phyloP scores from a whole-genome alignment of 2,888 invertebrate species.

The Tipula lateralis region DNA sequence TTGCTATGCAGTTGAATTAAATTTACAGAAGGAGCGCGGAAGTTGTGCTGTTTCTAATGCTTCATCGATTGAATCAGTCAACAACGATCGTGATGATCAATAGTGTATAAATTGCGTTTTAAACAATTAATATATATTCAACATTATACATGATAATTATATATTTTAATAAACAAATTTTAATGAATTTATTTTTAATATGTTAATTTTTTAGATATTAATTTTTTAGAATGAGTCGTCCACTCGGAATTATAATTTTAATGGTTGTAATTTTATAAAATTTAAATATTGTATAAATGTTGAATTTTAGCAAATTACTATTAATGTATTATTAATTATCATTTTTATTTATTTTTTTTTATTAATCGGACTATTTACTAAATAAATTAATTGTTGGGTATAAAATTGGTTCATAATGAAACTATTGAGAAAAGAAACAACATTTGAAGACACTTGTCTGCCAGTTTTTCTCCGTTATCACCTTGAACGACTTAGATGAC shows the following conservation, averaged over 20 bases:
- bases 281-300: neutral
- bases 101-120: neutral
- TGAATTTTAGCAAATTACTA: neutral
- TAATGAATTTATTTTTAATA: neutral
- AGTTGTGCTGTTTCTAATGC: conserved; percentile 33
- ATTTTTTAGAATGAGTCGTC: neutral
- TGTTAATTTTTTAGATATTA: neutral
- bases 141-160: neutral
- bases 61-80: conserved; percentile 34
- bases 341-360: neutral
- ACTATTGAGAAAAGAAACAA: no score
- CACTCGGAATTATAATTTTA: neutral
- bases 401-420: neutral
- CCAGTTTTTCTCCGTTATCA: no score
- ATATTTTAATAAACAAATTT: neutral
- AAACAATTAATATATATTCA: neutral
- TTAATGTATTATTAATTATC: neutral
- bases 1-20: conserved; percentile 20
- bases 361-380: neutral
- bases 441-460: no score
- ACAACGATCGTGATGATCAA: neutral
- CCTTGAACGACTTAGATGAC: no score
- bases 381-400: neutral
- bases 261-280: neutral
- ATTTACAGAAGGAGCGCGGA: conserved; percentile 32